These are phyloP conservation scores for Gymnothorax javanicus DNA, from an alignment of 2,797 vertebrate species.

Conservation along the genomic window DNA sequence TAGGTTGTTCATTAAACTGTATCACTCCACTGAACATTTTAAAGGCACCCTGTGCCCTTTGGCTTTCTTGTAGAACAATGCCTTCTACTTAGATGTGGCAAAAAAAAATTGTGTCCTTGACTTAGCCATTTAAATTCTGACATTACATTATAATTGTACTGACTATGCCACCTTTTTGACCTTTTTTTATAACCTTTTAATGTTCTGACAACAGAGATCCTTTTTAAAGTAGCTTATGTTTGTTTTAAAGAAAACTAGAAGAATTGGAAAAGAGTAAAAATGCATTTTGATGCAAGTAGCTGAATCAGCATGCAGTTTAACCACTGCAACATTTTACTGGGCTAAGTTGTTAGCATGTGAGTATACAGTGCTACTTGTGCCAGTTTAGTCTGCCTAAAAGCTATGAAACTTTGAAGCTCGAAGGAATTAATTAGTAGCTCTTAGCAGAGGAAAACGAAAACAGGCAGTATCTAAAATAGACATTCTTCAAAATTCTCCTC, in stretches of 20 bases:
- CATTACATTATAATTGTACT: constrained; percentile 33
- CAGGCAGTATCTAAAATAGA: neutral
- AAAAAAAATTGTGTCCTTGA: constrained; percentile 35
- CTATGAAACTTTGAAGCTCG: neutral
- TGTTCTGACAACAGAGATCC: neutral
- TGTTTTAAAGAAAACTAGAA: neutral
- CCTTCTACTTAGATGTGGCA: constrained; percentile 52
- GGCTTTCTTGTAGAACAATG: constrained; percentile 40
- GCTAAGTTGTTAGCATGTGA: neutral
- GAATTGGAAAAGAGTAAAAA: neutral
- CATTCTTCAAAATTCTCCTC: constrained; percentile 1
- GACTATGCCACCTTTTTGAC: neutral
- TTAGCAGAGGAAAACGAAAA: neutral
- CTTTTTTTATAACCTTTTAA: neutral
- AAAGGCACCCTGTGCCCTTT: constrained; percentile 38
- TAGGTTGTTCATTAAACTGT: constrained; percentile 40
- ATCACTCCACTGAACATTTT: constrained; percentile 40
- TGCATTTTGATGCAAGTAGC: neutral
- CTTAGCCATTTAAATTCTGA: constrained; percentile 45
- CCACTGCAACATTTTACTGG: neutral
- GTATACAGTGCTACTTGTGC: neutral
- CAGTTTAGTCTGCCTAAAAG: neutral
- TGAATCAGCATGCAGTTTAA: no score
- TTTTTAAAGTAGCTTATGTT: neutral
- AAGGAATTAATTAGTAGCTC: neutral